A percentile compares a stretch with the other conserved stretches of the same genome.
These are phyloP conservation scores for Drepanosiphum platanoidis DNA, from an alignment of 2,888 invertebrate species.

Conservation along the genomic window DNA sequence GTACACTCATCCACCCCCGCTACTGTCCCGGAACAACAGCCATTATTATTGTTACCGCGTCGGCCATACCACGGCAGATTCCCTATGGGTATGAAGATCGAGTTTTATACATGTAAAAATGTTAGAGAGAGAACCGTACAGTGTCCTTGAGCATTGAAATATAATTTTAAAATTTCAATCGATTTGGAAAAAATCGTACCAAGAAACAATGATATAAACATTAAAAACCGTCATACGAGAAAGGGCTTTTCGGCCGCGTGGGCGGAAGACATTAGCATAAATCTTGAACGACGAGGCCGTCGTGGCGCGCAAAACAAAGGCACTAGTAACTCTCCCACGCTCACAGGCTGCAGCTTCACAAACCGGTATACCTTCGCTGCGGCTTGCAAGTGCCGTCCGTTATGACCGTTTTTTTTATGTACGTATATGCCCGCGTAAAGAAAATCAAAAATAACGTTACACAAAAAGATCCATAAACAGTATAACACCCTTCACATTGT, in stretches of 20 bases:
- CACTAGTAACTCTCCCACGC: constrained; percentile 53
- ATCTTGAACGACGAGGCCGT: constrained; percentile 50
- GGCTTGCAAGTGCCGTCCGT: constrained; percentile 56
- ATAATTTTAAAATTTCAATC: background rate
- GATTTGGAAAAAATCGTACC: background rate
- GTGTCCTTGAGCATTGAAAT: background rate
- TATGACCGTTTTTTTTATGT: constrained; percentile 50
- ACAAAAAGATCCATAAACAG: constrained; percentile 12
- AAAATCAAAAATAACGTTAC: constrained; percentile 37
- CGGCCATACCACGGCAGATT: constrained; percentile 45
- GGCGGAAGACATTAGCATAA: constrained; percentile 57
- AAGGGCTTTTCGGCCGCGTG: constrained; percentile 49
- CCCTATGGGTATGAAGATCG: constrained; percentile 2
- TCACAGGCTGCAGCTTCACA: constrained; percentile 40
- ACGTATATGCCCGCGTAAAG: background rate
- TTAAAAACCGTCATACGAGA: constrained; percentile 26
- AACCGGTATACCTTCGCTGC: constrained; percentile 47
- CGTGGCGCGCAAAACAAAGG: constrained; percentile 46
- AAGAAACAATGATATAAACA: background rate
- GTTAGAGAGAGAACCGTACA: background rate
- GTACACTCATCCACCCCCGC: constrained; percentile 18
- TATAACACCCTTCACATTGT: constrained; percentile 13
- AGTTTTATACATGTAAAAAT: background rate
- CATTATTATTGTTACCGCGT: constrained; percentile 15
- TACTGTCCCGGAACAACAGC: constrained; percentile 9